Conservation (phyloP, 2,888 invertebrate genomes). For the Mimumesa dahlbomi region DNA sequence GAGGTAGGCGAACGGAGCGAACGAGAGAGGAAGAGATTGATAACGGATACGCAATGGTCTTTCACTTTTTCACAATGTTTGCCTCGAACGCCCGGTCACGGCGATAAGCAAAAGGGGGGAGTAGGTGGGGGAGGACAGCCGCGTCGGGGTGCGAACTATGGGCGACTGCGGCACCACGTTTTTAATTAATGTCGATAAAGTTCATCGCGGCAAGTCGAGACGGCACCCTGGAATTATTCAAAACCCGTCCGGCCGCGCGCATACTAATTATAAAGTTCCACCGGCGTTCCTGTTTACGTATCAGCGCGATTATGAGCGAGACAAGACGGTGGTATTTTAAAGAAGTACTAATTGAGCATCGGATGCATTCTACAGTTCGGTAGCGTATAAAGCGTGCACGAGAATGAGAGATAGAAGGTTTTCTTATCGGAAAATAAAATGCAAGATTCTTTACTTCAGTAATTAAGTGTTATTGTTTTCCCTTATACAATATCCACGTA, state of each 20-base stretch:
- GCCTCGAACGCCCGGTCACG: conserved; percentile 71
- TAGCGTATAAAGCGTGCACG: no score
- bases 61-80: conserved; percentile 79
- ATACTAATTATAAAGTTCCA: conserved; percentile 67
- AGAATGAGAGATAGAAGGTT: no score
- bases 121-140: background rate
- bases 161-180: conserved; percentile 71
- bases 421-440: no score
- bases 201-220: conserved; percentile 63
- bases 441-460: no score
- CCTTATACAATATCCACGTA: no score
- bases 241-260: conserved; percentile 64
- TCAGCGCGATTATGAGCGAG: conserved; percentile 46
- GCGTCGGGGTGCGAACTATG: conserved; percentile 63
- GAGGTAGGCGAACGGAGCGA: conserved; percentile 38
- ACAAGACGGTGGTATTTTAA: conserved; percentile 32
- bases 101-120: conserved; percentile 70
- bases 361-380: background rate
- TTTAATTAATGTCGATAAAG: conserved; percentile 74
- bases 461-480: no score
- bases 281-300: conserved; percentile 61
- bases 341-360: conserved; percentile 14
- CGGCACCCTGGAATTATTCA: conserved; percentile 62
- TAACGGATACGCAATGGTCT: conserved; percentile 78
- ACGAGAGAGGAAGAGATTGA: conserved; percentile 73